Evolutionary conservation across 2,113 vertebrate species (phyloP).

Genomic region (Phaetusa simplex): DNA sequence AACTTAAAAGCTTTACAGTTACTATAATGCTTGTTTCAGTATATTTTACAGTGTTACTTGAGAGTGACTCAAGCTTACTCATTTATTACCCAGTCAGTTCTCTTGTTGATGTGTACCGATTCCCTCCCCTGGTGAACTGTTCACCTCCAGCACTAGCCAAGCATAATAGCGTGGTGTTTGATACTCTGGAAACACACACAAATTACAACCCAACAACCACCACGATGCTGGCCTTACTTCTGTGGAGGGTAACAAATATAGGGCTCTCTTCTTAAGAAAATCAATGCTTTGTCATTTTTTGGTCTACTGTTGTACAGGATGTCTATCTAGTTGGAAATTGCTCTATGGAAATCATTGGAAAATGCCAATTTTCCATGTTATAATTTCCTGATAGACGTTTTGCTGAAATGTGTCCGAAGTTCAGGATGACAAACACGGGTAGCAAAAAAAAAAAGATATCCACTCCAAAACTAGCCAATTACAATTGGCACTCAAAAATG

Average conservation of each 20-base stretch:
- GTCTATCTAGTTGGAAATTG: conserved; percentile 1
- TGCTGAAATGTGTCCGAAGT: neutral
- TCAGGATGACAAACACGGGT: neutral
- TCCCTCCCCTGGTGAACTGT: neutral
- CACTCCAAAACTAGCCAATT: neutral
- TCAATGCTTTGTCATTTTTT: conserved; percentile 9
- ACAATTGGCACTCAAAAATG: neutral
- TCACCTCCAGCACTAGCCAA: conserved; percentile 37
- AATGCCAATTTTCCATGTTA: conserved; percentile 46
- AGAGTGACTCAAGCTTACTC: neutral
- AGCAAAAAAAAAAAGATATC: neutral
- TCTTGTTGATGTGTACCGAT: neutral
- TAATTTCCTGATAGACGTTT: neutral
- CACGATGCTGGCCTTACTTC: neutral
- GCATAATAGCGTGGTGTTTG: neutral
- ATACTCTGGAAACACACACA: neutral
- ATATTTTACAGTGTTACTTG: neutral
- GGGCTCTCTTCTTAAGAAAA: conserved; percentile 1
- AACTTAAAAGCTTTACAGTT: neutral
- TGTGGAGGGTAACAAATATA: neutral
- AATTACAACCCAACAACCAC: neutral
- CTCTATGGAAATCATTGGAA: neutral
- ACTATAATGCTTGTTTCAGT: neutral
- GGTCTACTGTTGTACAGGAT: neutral
- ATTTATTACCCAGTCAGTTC: neutral